Evolutionary conservation across 1,140 invertebrate genomes (phyloP).

Genomic region (Orchesella cincta): DNA sequence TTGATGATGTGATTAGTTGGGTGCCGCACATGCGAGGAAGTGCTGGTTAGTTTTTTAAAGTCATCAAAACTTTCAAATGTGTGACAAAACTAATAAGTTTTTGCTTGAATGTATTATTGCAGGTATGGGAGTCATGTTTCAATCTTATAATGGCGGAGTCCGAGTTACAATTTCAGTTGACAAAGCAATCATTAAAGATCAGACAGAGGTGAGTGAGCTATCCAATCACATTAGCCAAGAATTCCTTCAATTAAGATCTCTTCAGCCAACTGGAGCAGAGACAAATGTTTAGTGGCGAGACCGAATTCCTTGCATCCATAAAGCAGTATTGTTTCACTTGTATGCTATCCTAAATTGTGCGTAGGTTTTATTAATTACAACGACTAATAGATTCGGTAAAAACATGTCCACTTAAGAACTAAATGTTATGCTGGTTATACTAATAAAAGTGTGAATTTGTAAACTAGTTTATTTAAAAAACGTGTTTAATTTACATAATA

Average conservation of each 20-base stretch:
- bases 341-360: too few relatives aligned
- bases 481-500: too few relatives aligned
- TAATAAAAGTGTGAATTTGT: too few relatives aligned
- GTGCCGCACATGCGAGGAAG: slow-evolving; percentile 42
- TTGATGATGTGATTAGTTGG: slow-evolving; percentile 44
- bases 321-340: too few relatives aligned
- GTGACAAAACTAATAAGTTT: background rate
- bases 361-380: too few relatives aligned
- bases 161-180: slow-evolving; percentile 40
- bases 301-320: too few relatives aligned
- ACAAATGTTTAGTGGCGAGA: background rate
- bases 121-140: slow-evolving; percentile 41
- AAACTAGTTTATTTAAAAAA: too few relatives aligned
- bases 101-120: slow-evolving; percentile 12
- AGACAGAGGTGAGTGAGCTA: slow-evolving; percentile 22
- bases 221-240: slow-evolving; percentile 39
- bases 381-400: too few relatives aligned
- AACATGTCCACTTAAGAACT: too few relatives aligned
- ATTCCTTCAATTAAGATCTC: slow-evolving; percentile 20
- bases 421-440: too few relatives aligned
- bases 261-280: background rate
- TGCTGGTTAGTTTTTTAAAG: slow-evolving; percentile 33
- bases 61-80: background rate
- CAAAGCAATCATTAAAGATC: slow-evolving; percentile 39
- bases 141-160: slow-evolving; percentile 40